Evolutionary conservation across 2,113 vertebrate species (phyloP).

Genomic region (Calidris pygmaea): DNA sequence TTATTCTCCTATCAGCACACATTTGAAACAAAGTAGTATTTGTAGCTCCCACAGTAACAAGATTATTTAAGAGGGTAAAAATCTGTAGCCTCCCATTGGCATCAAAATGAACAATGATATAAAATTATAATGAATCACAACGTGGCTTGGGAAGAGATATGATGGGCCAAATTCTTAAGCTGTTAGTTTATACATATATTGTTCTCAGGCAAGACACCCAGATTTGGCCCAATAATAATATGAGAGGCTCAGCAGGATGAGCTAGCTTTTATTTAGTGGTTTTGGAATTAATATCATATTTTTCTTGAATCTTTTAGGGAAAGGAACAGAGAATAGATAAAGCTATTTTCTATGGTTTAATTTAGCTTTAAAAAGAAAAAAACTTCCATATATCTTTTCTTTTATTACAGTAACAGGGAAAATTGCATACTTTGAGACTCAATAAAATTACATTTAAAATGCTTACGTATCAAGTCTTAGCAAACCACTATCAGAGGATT

Average conservation of each 20-base stretch:
- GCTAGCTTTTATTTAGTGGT: background rate
- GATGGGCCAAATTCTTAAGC: conserved; percentile 8
- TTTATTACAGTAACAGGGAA: background rate
- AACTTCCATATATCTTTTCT: background rate
- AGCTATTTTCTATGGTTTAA: background rate
- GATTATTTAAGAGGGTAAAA: conserved; percentile 40
- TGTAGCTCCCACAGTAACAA: background rate
- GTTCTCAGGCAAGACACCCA: background rate
- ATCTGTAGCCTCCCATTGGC: conserved; percentile 32
- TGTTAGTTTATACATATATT: conserved; percentile 18
- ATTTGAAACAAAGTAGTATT: background rate
- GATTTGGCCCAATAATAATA: background rate
- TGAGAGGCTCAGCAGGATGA: background rate
- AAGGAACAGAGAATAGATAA: background rate
- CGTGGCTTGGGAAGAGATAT: background rate
- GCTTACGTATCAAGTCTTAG: background rate
- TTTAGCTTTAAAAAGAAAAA: background rate
- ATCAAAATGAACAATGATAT: background rate
- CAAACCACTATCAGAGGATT: background rate
- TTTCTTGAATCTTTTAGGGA: background rate
- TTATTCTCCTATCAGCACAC: background rate
- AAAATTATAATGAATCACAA: conserved; percentile 41
- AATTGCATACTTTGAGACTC: background rate
- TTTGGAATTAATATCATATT: background rate
- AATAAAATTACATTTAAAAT: background rate